Evolutionary conservation across 2,888 invertebrate genomes (phyloP).

Genomic region (Glaucopsyche alexis): DNA sequence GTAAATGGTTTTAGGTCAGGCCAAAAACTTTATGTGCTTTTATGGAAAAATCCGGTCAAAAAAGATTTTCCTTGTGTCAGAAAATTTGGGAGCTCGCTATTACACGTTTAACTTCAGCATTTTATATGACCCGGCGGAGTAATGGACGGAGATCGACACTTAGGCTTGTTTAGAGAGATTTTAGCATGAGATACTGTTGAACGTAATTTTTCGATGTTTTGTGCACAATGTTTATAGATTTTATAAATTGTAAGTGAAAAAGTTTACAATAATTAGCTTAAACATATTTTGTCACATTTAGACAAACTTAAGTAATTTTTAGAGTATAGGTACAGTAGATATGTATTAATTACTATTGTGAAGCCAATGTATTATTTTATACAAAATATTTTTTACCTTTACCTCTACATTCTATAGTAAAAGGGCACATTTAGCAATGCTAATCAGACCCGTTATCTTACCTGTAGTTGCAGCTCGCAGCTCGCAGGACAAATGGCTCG

Average conservation of each 20-base stretch:
- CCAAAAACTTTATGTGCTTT: background rate
- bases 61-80: background rate
- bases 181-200: background rate
- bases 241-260: too few relatives aligned
- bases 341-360: too few relatives aligned
- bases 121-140: background rate
- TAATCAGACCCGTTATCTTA: slow-evolving; percentile 17
- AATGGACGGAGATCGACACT: background rate
- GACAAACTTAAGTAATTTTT: too few relatives aligned
- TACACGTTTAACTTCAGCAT: background rate
- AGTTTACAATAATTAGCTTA: too few relatives aligned
- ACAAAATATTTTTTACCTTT: background rate
- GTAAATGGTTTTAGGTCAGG: slow-evolving; percentile 14
- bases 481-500: slow-evolving; percentile 16
- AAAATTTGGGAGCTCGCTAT: slow-evolving; percentile 4
- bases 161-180: background rate
- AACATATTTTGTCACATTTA: too few relatives aligned
- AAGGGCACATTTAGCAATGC: slow-evolving; percentile 22
- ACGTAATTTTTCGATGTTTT: background rate
- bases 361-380: background rate
- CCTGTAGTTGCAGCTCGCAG: background rate
- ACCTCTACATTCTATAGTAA: background rate
- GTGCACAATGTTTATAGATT: background rate
- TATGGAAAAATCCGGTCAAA: slow-evolving; percentile 1
- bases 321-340: too few relatives aligned